A percentile compares a stretch with the other conserved stretches of the same genome.
These are phyloP conservation scores for Rhinoptilus africanus DNA, from an alignment of 2,113 vertebrate genomes.

Conservation along the genomic window DNA sequence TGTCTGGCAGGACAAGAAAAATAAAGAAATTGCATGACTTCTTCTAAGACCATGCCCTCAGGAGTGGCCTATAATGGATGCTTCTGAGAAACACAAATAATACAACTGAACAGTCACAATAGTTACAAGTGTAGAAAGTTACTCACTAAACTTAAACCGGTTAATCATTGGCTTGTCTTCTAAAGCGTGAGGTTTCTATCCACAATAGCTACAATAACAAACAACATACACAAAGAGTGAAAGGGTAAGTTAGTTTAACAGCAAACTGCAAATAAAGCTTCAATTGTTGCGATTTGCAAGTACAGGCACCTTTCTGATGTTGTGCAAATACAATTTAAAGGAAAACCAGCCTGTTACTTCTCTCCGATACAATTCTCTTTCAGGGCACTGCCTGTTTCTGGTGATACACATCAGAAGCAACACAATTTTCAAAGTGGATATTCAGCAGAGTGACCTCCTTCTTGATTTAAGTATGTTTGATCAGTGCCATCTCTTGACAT, in stretches of 20 bases:
- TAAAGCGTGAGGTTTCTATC: slow-evolving; percentile 4
- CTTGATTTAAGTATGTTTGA: not conserved
- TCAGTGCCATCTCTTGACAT: not conserved
- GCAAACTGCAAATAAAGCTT: not conserved
- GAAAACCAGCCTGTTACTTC: not conserved
- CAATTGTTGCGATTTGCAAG: not conserved
- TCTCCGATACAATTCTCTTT: not conserved
- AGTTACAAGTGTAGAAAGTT: not conserved
- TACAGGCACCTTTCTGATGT: not conserved
- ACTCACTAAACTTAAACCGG: slow-evolving; percentile 34
- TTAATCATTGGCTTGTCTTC: slow-evolving; percentile 54
- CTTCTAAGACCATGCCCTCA: not conserved
- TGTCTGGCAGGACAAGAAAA: not conserved
- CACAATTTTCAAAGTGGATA: not conserved
- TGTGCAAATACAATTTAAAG: not conserved
- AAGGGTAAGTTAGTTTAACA: slow-evolving; percentile 24
- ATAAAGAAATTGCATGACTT: not conserved
- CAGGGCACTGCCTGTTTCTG: not conserved
- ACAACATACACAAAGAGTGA: slow-evolving; percentile 5
- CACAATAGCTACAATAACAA: slow-evolving; percentile 20
- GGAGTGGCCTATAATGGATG: not conserved
- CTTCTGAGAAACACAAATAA: slow-evolving; percentile 4
- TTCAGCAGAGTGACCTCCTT: not conserved
- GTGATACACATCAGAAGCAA: not conserved
- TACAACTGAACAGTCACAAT: not conserved